Evolutionary conservation across 2,888 invertebrate genomes (phyloP).

Genomic region (Hoplodrina blanda): DNA sequence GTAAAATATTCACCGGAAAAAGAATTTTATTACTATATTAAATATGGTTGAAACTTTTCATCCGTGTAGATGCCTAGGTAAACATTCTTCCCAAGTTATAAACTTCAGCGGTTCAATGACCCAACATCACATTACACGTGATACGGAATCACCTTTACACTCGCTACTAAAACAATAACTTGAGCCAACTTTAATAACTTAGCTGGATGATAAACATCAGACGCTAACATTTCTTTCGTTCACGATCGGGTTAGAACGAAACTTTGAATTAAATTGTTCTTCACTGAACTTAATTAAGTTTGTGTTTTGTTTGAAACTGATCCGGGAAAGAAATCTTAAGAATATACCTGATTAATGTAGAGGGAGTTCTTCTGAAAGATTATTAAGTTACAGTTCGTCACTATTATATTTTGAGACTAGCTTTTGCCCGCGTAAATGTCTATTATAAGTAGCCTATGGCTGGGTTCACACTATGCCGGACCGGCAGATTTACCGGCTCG

Average conservation of each 20-base stretch:
- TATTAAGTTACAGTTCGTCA: neutral
- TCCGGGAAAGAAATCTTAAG: conserved; percentile 10
- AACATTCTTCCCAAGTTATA: neutral
- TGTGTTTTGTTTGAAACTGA: conserved; percentile 39
- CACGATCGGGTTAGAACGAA: conserved; percentile 22
- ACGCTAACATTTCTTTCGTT: conserved; percentile 8
- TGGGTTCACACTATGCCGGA: too few species aligned
- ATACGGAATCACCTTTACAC: neutral
- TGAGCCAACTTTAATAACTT: conserved; percentile 27
- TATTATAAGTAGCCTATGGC: too few species aligned
- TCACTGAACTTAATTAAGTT: conserved; percentile 37
- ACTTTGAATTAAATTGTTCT: conserved; percentile 53
- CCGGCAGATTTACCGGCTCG: too few species aligned
- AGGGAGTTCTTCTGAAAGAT: conserved; percentile 4
- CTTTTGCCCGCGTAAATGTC: too few species aligned
- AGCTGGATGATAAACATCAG: conserved; percentile 26
- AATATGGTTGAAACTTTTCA: too few species aligned
- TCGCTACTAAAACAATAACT: conserved; percentile 13
- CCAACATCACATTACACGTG: neutral
- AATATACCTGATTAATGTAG: conserved; percentile 22
- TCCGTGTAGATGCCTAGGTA: too few species aligned
- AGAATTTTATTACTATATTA: too few species aligned
- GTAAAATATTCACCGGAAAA: too few species aligned
- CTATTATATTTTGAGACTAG: neutral
- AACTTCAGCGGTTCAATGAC: neutral